Conservation (phyloP, 2,113 vertebrate genomes). For the Proteles cristata region DNA sequence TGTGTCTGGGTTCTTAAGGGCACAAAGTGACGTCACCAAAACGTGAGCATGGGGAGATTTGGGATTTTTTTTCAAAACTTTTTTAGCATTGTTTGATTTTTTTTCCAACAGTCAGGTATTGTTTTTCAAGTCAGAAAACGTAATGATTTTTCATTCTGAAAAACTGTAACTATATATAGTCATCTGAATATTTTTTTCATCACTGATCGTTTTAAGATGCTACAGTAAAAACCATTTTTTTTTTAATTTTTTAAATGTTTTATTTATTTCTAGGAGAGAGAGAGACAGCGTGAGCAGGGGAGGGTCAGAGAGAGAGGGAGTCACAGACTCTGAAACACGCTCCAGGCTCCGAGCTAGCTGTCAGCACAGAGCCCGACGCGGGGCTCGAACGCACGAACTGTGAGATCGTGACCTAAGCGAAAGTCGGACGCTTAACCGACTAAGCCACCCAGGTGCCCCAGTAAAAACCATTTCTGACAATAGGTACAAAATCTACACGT, state of each 20-base stretch:
- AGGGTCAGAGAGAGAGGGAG: too few species aligned
- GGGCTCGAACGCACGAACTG: too few species aligned
- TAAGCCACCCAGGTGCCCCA: too few species aligned
- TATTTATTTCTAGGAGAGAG: too few species aligned
- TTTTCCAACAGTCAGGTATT: not conserved
- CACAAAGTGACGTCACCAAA: not conserved
- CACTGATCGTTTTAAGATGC: not conserved
- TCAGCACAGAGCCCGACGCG: too few species aligned
- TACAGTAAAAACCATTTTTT: not conserved
- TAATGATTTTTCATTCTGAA: constrained; percentile 9
- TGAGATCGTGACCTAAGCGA: too few species aligned
- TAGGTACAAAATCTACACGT: not conserved
- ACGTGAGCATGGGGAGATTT: not conserved
- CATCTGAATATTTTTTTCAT: not conserved
- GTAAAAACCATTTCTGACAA: not conserved
- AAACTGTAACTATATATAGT: not conserved
- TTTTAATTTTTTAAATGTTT: too few species aligned
- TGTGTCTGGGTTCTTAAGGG: not conserved
- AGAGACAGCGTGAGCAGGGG: too few species aligned
- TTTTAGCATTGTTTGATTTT: not conserved
- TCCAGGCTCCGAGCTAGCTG: too few species aligned
- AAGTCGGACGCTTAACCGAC: too few species aligned
- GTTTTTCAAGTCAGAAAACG: constrained; percentile 24
- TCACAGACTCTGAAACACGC: too few species aligned
- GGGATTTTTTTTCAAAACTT: not conserved